phyloP scores from a whole-genome alignment of 92 coral and sea anemone genomes.

The Bergia sp. region DNA sequence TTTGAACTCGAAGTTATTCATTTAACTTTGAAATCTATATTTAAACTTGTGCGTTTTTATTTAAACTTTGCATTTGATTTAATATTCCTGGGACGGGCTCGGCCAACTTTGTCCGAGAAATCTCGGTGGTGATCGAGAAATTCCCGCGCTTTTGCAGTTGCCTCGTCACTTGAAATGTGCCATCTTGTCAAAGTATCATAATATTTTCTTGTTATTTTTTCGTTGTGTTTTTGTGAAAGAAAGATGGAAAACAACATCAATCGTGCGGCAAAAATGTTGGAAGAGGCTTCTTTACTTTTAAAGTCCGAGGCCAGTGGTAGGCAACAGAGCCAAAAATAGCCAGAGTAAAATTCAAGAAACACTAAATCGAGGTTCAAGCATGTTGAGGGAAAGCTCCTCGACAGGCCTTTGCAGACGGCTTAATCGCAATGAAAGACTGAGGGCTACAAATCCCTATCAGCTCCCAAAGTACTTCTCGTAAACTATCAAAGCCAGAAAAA shows the following conservation, averaged over 20 bases:
- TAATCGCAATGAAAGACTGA: slow-evolving; percentile 55
- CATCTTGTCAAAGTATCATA: no score
- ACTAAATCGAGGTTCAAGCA: slow-evolving; percentile 51
- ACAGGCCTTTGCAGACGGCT: slow-evolving; percentile 55
- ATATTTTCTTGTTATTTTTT: not conserved
- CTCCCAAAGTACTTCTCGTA: slow-evolving; percentile 29
- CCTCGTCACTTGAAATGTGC: no score
- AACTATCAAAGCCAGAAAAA: slow-evolving; percentile 26
- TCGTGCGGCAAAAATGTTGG: slow-evolving; percentile 41
- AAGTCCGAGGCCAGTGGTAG: slow-evolving; percentile 18
- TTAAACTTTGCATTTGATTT: no score
- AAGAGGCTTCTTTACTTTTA: slow-evolving; percentile 4
- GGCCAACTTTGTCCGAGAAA: no score
- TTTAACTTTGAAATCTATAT: no score
- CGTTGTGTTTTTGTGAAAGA: not conserved
- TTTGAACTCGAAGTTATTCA: no score
- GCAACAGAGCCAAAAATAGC: slow-evolving; percentile 15
- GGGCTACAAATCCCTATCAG: slow-evolving; percentile 46
- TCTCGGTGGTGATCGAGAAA: no score
- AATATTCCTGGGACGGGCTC: no score
- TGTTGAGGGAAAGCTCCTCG: slow-evolving; percentile 58
- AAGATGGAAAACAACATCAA: slow-evolving; percentile 34
- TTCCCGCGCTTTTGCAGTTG: no score
- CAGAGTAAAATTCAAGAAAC: slow-evolving; percentile 49
- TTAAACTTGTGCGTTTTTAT: no score